A percentile compares a stretch with the other conserved stretches of the same genome.
These are phyloP conservation scores for Drosophila borborema DNA, from an alignment of 2,888 invertebrate species.

Conservation along the genomic window DNA sequence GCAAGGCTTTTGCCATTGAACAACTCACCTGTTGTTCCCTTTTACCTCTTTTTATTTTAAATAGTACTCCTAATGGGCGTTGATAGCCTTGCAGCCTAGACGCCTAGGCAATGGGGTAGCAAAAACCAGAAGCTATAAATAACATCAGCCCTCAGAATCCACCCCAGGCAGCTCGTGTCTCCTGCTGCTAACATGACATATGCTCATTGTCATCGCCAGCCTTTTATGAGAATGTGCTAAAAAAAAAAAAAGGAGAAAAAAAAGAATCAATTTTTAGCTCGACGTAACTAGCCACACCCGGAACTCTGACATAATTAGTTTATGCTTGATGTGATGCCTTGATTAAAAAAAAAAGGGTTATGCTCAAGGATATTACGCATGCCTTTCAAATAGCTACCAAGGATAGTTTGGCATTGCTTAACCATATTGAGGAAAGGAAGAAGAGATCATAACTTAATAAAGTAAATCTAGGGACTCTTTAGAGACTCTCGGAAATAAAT, in stretches of 20 bases:
- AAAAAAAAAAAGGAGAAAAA: not conserved
- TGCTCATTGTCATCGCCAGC: conserved; percentile 33
- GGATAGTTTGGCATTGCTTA: not conserved
- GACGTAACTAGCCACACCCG: not conserved
- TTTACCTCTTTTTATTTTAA: conserved; percentile 6
- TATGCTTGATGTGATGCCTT: conserved; percentile 9
- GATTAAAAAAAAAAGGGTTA: not conserved
- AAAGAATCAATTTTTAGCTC: conserved; percentile 8
- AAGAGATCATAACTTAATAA: too few relatives aligned
- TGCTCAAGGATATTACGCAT: not conserved
- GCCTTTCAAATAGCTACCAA: not conserved
- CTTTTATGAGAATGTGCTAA: not conserved
- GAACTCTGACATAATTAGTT: conserved; percentile 2
- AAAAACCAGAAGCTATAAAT: conserved; percentile 35
- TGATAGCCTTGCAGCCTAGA: conserved; percentile 3
- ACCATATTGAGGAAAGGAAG: too few relatives aligned
- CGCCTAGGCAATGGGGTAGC: conserved; percentile 21
- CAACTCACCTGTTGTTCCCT: conserved; percentile 11
- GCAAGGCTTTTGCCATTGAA: conserved; percentile 23
- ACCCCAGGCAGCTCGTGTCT: not conserved
- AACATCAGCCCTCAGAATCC: conserved; percentile 10
- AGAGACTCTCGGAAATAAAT: not conserved
- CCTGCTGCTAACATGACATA: conserved; percentile 10
- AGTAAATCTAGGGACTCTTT: not conserved
- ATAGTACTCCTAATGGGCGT: conserved; percentile 23